Evolutionary conservation across 1,140 invertebrate genomes (phyloP).

Genomic region (Odontomachus brunneus): DNA sequence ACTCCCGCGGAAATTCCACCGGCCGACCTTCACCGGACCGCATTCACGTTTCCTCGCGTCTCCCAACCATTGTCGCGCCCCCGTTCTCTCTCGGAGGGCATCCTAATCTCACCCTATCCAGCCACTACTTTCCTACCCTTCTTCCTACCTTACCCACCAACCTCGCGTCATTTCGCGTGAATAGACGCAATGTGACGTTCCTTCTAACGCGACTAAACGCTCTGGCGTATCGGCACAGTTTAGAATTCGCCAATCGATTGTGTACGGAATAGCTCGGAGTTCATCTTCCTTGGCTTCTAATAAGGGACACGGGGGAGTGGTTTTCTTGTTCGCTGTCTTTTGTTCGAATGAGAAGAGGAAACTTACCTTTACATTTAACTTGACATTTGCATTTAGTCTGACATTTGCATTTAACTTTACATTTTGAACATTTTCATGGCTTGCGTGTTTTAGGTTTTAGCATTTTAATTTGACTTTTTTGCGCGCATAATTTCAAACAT

Average conservation of each 20-base stretch:
- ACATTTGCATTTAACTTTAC: no score
- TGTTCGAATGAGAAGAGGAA: no score
- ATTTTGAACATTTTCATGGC: no score
- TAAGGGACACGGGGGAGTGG: no score
- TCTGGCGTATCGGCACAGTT: conserved; percentile 5
- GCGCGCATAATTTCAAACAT: no score
- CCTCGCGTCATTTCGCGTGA: neutral
- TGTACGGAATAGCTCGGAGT: no score
- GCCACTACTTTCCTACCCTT: conserved; percentile 18
- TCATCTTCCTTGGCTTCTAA: conserved; percentile 3
- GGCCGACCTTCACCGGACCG: conserved; percentile 61
- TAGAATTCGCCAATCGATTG: neutral
- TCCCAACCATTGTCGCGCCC: neutral
- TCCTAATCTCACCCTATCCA: conserved; percentile 33
- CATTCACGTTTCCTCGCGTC: conserved; percentile 45
- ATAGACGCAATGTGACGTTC: conserved; percentile 2
- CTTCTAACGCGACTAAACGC: neutral
- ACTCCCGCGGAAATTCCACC: conserved; percentile 63
- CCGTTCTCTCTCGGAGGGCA: no score
- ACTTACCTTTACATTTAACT: no score
- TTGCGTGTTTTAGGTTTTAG: no score
- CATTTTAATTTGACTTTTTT: no score
- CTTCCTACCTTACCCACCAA: neutral
- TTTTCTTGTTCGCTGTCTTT: neutral
- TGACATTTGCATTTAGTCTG: no score